Conservation (phyloP, 2,797 vertebrate genomes). For the Passerculus sandwichensis region DNA sequence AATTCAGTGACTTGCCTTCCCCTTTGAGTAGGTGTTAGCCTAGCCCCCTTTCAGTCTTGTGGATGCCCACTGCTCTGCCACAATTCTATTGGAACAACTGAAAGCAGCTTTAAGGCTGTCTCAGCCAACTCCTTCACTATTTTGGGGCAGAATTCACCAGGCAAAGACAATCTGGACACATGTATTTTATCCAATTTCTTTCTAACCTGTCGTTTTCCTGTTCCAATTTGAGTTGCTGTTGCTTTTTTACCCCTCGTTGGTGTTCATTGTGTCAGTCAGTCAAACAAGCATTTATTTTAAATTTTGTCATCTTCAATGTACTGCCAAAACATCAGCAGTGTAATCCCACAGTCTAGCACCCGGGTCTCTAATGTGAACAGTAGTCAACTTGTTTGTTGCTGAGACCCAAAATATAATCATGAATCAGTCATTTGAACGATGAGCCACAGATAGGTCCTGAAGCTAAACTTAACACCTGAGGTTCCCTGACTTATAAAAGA, state of each 20-base stretch:
- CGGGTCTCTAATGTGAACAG: not conserved
- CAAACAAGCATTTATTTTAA: not conserved
- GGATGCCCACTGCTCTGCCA: not conserved
- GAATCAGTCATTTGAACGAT: not conserved
- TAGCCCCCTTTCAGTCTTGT: not conserved
- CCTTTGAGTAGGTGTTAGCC: constrained; percentile 4
- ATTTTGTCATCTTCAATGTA: not conserved
- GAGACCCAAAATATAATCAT: not conserved
- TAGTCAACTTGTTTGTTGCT: not conserved
- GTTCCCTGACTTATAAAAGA: not conserved
- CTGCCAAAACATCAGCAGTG: not conserved
- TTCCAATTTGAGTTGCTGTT: not conserved
- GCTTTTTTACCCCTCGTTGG: rapidly evolving
- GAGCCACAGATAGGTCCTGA: not conserved
- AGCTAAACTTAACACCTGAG: not conserved
- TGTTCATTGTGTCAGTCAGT: not conserved
- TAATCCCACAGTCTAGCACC: not conserved
- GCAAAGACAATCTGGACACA: not conserved
- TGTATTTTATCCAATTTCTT: not conserved
- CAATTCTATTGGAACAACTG: not conserved
- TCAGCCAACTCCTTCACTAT: not conserved
- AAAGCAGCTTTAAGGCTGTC: not conserved
- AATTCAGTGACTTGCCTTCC: not conserved
- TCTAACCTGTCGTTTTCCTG: not conserved
- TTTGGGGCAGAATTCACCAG: not conserved